phyloP scores from a whole-genome alignment of 2,113 vertebrate species.

The Bubo bubo region DNA sequence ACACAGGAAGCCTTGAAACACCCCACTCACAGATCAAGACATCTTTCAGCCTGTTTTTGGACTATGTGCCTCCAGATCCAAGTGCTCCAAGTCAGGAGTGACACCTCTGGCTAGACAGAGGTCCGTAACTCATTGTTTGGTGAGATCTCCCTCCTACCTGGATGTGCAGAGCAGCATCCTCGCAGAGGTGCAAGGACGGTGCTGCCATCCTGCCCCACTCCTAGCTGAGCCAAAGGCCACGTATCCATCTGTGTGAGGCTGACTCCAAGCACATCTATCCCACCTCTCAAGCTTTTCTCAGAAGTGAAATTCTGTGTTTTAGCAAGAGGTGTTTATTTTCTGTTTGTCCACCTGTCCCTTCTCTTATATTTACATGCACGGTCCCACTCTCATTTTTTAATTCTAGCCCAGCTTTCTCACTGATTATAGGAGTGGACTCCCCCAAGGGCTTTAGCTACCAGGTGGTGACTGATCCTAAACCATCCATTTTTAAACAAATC shows the following conservation, averaged over 20 bases:
- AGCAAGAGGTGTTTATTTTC: neutral
- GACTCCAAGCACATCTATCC: neutral
- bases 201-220: neutral
- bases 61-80: neutral
- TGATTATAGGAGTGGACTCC: neutral
- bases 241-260: rapidly evolving
- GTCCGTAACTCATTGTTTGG: rapidly evolving
- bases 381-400: neutral
- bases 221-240: neutral
- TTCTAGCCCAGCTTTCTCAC: neutral
- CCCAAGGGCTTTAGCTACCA: neutral
- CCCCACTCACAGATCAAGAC: neutral
- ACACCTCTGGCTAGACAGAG: neutral
- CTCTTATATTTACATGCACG: neutral
- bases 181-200: neutral
- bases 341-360: neutral
- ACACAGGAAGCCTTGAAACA: neutral
- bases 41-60: neutral
- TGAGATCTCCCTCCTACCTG: neutral
- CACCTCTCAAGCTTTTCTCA: neutral
- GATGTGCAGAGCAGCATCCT: neutral
- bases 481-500: neutral
- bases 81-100: neutral
- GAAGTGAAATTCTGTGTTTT: neutral
- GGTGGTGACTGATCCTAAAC: neutral